Conservation (phyloP, 2,888 invertebrate species). For the Stratiomys singularior region DNA sequence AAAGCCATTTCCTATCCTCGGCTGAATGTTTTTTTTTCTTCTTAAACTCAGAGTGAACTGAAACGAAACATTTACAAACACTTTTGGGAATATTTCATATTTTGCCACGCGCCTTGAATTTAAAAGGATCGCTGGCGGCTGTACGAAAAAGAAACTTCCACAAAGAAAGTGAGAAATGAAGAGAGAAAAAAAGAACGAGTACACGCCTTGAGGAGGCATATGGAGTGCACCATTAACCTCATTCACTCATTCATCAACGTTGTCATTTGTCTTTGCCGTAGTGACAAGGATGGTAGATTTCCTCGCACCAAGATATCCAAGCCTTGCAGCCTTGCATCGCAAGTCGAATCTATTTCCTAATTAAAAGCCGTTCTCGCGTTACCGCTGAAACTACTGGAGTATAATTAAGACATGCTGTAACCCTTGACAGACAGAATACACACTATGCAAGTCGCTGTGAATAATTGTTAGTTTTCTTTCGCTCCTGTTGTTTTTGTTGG, state of each 20-base stretch:
- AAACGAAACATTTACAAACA: not conserved
- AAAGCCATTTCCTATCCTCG: constrained; percentile 5
- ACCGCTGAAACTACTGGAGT: not conserved
- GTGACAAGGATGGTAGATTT: not conserved
- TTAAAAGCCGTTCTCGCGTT: constrained; percentile 25
- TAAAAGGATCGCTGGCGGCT: not conserved
- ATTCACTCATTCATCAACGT: not conserved
- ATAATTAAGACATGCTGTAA: constrained; percentile 43
- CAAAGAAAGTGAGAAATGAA: not conserved
- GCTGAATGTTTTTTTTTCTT: not conserved
- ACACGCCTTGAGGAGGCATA: not conserved
- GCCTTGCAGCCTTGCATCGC: not conserved
- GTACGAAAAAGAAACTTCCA: not conserved
- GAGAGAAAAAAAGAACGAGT: not conserved
- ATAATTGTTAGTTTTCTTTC: not conserved
- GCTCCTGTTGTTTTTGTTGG: not conserved
- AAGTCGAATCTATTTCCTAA: constrained; percentile 23
- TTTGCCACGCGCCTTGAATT: not conserved
- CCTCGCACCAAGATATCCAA: not conserved
- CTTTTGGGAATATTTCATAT: not conserved
- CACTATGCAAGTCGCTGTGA: not conserved
- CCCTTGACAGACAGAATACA: constrained; percentile 24
- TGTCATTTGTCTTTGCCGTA: not conserved
- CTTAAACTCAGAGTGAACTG: not conserved
- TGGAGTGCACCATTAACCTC: constrained; percentile 28